phyloP scores from a whole-genome alignment of 2,797 vertebrate species.

The Peromyscus attwateri region DNA sequence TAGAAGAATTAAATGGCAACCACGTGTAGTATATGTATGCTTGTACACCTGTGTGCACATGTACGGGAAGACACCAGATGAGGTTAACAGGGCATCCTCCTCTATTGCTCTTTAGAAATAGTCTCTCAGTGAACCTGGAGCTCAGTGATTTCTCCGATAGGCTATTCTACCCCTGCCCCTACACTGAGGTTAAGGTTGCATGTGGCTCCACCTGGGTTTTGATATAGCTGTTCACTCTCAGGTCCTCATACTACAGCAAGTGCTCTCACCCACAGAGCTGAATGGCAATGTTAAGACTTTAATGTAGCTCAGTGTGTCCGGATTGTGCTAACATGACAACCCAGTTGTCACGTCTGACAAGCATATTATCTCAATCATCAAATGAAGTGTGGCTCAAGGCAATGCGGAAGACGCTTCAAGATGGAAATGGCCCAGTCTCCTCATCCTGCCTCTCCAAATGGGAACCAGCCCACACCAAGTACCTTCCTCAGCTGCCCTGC shows the following conservation, averaged over 20 bases:
- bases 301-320: background rate
- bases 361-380: background rate
- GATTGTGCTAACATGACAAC: background rate
- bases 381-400: background rate
- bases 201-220: background rate
- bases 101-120: background rate
- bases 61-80: background rate
- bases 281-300: background rate
- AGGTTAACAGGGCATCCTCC: background rate
- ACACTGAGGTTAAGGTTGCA: background rate
- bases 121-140: background rate
- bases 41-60: background rate
- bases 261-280: background rate
- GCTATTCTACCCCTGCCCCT: background rate
- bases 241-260: background rate
- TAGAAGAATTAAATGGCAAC: background rate
- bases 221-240: background rate
- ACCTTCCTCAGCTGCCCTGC: background rate
- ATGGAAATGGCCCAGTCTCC: background rate
- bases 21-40: too few species aligned
- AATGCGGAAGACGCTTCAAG: too few species aligned
- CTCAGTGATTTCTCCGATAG: background rate
- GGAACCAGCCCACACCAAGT: background rate
- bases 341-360: background rate
- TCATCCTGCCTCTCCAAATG: background rate